These are phyloP conservation scores for Saturnia pavonia DNA, from an alignment of 2,888 invertebrate species.

Conservation along the genomic window DNA sequence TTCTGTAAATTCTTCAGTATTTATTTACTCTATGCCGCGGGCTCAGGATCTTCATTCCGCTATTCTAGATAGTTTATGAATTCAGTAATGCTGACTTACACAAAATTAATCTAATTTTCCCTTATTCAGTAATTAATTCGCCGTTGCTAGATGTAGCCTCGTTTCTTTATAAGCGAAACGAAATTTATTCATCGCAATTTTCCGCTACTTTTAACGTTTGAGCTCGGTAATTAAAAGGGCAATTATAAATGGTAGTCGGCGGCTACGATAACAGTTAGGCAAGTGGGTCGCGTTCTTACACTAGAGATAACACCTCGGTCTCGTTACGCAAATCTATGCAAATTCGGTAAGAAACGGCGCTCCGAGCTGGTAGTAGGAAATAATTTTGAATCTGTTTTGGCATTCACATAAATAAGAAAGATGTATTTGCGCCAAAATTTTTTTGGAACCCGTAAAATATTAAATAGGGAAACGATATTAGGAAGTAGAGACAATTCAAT, in stretches of 20 bases:
- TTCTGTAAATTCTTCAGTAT: neutral
- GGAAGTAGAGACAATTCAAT: too few relatives aligned
- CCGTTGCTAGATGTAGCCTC: slow-evolving; percentile 16
- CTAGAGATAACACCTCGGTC: slow-evolving; percentile 48
- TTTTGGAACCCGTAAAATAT: neutral
- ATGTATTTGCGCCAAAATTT: neutral
- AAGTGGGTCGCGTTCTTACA: slow-evolving; percentile 36
- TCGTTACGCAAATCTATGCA: slow-evolving; percentile 64
- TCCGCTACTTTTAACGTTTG: slow-evolving; percentile 37
- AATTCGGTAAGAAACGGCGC: slow-evolving; percentile 43
- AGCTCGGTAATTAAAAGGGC: slow-evolving; percentile 46
- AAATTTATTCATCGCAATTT: slow-evolving; percentile 38
- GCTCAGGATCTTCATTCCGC: neutral
- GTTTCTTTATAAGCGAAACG: slow-evolving; percentile 24
- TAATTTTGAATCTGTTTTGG: slow-evolving; percentile 49
- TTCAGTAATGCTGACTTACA: neutral
- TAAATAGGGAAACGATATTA: too few relatives aligned
- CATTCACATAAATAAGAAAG: slow-evolving; percentile 24
- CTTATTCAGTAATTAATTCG: slow-evolving; percentile 16
- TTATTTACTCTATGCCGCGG: neutral
- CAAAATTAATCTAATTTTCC: slow-evolving; percentile 5
- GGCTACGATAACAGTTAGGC: slow-evolving; percentile 57
- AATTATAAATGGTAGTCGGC: slow-evolving; percentile 53
- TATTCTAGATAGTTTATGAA: neutral
- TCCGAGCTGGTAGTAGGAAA: slow-evolving; percentile 43